Base-by-base conservation (phyloP, 2,888 invertebrate genomes). In the Drosophila paucipuncta region DNA sequence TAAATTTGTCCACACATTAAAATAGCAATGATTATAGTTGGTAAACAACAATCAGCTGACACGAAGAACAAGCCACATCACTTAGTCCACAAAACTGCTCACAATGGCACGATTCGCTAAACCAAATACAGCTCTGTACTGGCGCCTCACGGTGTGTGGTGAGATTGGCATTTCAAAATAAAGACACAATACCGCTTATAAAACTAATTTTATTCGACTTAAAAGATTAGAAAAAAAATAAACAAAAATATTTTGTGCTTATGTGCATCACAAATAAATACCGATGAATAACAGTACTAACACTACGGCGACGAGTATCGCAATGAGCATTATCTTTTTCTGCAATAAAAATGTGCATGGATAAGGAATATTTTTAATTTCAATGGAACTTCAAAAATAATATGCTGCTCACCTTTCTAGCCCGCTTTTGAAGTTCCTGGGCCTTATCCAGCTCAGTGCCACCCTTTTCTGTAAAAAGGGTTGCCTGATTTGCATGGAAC, bases 401-500 rank as follows among this genome's bases (percentile, higher is more conserved):
- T 30, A 43, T 11, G 47, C 11, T 11, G 41, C 60, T 39, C 61
- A 92, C 92, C 91, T 92, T 92, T 10, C 90, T 78, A 31, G 92
- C 91, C 55, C 80, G 91, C 43, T 91, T 90, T 25, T 85, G 83
- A 35, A 88, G 76, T 31, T 82, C 82, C 43, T 92, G 83, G 7
- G 92, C 92, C 59, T 91, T 78, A 30, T 88, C 89, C 30, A 92
- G 77, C 57, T 94, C 90, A 52, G 81, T 91, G n/a, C 91, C 90
- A 18, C 93, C 94, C 62, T 92, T 92, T 68, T 93, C 93, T 9
- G 93, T 92, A 57, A 87, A 90, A 0, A 91, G 76, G 1, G 92
- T 85, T 5, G 94, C 93, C 66, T 92, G 92, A 55, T 93, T 92
- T 16, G 93, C 93, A 82, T 93, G 93, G 70, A 92, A 93, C 80